Evolutionary conservation across 2,888 invertebrate genomes (phyloP).

Genomic region (Cataglyphis albicans): DNA sequence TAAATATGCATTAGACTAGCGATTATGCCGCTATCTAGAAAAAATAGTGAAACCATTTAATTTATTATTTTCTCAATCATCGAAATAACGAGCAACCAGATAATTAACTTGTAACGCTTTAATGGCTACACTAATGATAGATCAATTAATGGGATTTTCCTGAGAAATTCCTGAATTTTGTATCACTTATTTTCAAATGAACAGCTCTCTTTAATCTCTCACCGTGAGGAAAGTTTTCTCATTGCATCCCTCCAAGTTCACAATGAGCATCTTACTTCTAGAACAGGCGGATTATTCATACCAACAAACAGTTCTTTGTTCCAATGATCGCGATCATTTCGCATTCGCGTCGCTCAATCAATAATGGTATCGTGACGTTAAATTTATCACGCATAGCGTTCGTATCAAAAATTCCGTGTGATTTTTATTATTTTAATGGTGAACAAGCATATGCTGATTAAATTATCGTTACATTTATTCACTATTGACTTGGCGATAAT

Average conservation of each 20-base stretch:
- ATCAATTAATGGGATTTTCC: constrained; percentile 33
- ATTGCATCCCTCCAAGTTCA: background rate
- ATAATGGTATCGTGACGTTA: constrained; percentile 66
- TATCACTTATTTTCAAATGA: constrained; percentile 1
- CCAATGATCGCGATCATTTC: constrained; percentile 56
- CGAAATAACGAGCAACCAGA: background rate
- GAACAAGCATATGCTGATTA: background rate
- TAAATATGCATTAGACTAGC: constrained; percentile 23
- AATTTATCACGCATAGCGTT: constrained; percentile 27
- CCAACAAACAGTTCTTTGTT: constrained; percentile 44
- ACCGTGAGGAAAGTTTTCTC: background rate
- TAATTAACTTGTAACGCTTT: constrained; percentile 45
- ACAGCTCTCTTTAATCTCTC: background rate
- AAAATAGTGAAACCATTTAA: constrained; percentile 17
- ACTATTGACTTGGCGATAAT: background rate
- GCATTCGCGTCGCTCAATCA: constrained; percentile 47
- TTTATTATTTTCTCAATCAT: constrained; percentile 33
- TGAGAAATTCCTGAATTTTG: background rate
- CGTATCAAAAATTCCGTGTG: background rate
- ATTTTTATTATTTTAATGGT: background rate
- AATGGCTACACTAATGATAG: constrained; percentile 31
- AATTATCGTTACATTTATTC: background rate
- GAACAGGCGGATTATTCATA: constrained; percentile 65
- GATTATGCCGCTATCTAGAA: constrained; percentile 21
- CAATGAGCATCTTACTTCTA: constrained; percentile 49